Conservation (phyloP, 2,797 vertebrate genomes). For the Acridotheres tristis region DNA sequence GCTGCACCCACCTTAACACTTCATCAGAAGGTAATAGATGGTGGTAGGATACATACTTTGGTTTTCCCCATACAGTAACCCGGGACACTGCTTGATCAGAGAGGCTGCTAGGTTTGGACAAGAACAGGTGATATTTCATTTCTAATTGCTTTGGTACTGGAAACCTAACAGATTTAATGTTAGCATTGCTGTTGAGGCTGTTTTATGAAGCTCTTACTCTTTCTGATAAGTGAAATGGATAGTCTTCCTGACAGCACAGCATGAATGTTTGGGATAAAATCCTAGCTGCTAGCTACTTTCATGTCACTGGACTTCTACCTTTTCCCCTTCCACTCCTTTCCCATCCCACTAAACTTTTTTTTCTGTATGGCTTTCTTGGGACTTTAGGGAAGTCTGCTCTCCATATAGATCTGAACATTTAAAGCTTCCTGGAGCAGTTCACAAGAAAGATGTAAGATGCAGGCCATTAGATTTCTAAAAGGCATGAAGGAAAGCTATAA, state of each 20-base stretch:
- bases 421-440: background rate
- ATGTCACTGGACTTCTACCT: background rate
- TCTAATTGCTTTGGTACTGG: background rate
- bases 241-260: background rate
- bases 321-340: fast-evolving
- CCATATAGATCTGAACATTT: background rate
- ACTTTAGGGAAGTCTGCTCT: background rate
- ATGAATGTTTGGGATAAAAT: background rate
- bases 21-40: background rate
- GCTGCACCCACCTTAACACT: background rate
- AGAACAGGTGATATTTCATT: background rate
- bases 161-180: background rate
- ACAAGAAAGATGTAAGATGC: background rate
- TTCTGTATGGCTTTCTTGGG: background rate
- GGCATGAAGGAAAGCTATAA: background rate
- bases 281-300: background rate
- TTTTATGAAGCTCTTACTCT: background rate
- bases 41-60: background rate
- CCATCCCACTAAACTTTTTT: background rate
- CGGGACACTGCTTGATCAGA: background rate
- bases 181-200: background rate
- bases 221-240: background rate
- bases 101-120: background rate
- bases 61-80: background rate
- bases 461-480: background rate